phyloP scores from a whole-genome alignment of 2,797 vertebrate genomes.

The Moxostoma hubbsi region DNA sequence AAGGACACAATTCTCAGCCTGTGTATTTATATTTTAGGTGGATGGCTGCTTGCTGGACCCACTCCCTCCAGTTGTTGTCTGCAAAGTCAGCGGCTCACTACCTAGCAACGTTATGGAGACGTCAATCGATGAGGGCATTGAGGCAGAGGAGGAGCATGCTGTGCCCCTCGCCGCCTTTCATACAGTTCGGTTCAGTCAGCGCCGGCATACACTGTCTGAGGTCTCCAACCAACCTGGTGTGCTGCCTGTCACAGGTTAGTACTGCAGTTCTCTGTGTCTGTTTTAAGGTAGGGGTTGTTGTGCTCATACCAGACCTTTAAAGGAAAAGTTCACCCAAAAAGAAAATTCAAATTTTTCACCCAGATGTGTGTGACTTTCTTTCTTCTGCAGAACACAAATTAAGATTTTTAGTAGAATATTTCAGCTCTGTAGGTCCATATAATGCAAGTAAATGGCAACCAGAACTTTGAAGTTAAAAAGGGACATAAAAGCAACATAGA shows the following conservation, averaged over 20 bases:
- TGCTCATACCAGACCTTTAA: no score
- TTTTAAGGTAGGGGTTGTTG: background rate
- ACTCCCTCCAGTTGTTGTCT: conserved; percentile 79
- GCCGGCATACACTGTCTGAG: conserved; percentile 93
- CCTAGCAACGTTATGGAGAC: conserved; percentile 96
- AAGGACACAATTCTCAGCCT: background rate
- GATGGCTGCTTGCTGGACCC: conserved; percentile 95
- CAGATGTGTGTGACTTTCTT: no score
- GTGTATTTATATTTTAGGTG: conserved; percentile 74
- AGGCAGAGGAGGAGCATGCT: conserved; percentile 86
- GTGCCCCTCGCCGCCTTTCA: conserved; percentile 85
- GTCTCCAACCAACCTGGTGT: conserved; percentile 88
- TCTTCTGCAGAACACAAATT: no score
- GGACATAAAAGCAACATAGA: no score
- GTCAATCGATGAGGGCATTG: conserved; percentile 94
- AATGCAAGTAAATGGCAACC: no score
- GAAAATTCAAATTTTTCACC: no score
- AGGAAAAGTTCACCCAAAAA: no score
- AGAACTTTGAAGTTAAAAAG: no score
- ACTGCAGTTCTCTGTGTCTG: background rate
- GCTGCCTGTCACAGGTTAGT: conserved; percentile 82
- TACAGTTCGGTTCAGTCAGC: conserved; percentile 86
- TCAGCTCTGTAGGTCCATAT: no score
- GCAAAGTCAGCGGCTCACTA: conserved; percentile 91
- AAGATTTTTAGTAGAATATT: no score